Conservation (phyloP, 2,797 vertebrate species). For the Cirrhinus mrigala region DNA sequence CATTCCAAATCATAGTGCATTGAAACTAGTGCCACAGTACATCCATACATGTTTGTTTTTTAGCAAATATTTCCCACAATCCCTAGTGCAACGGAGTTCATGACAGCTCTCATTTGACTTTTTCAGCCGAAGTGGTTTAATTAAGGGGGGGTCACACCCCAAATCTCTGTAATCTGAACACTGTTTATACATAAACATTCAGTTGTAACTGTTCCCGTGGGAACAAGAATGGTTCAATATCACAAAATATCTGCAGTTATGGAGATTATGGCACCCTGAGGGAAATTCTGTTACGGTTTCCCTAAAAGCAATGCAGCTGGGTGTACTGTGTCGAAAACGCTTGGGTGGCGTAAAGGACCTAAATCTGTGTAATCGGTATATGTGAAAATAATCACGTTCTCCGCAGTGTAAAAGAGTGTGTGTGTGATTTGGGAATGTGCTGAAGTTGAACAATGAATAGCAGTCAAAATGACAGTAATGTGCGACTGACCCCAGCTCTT, state of each 20-base stretch:
- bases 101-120: neutral
- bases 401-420: conserved; percentile 7
- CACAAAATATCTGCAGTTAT: conserved; percentile 32
- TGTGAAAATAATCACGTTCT: conserved; percentile 39
- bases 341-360: conserved; percentile 22
- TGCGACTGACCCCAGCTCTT: conserved; percentile 40
- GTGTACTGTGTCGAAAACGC: neutral
- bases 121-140: conserved; percentile 1
- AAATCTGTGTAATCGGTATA: conserved; percentile 36
- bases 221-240: conserved; percentile 33
- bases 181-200: conserved; percentile 39
- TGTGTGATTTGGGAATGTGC: conserved; percentile 34
- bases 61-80: neutral
- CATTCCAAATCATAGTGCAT: neutral
- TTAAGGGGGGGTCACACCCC: neutral
- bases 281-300: conserved; percentile 17
- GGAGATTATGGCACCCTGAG: conserved; percentile 20
- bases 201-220: conserved; percentile 40
- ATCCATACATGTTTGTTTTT: conserved; percentile 9
- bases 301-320: conserved; percentile 30
- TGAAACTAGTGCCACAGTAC: neutral
- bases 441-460: conserved; percentile 31
- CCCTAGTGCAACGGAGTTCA: neutral
- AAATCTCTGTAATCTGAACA: conserved; percentile 18
- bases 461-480: conserved; percentile 25